A percentile compares a stretch with the other conserved stretches of the same genome.
These are phyloP conservation scores for Hemicrepidius hirtus DNA, from an alignment of 2,888 invertebrate genomes.

Conservation along the genomic window DNA sequence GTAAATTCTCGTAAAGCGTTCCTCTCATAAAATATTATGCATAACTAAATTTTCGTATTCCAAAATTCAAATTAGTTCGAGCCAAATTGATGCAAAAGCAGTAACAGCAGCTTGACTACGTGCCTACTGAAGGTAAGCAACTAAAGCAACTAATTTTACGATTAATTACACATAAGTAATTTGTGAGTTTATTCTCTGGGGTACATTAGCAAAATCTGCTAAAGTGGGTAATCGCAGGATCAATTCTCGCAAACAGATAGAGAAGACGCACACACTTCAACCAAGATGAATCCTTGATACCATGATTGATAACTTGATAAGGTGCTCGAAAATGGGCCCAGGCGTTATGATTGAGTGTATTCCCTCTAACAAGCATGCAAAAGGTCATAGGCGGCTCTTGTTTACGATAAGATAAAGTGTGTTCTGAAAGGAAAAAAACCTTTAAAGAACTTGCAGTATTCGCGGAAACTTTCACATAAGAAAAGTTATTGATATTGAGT, in stretches of 20 bases:
- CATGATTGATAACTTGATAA: conserved; percentile 32
- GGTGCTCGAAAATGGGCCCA: conserved; percentile 17
- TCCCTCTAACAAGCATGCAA: conserved; percentile 14
- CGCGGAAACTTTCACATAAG: too few relatives aligned
- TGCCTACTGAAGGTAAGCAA: conserved; percentile 40
- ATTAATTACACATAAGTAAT: conserved; percentile 45
- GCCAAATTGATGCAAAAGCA: conserved; percentile 42
- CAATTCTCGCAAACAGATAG: conserved; percentile 36
- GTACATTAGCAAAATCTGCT: conserved; percentile 43
- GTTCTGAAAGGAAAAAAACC: too few relatives aligned
- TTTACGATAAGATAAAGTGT: neutral
- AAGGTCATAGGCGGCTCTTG: neutral
- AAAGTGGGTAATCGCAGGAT: conserved; percentile 39
- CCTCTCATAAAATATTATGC: conserved; percentile 40
- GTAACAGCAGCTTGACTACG: conserved; percentile 30
- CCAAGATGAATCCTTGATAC: conserved; percentile 29
- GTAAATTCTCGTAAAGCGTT: conserved; percentile 35
- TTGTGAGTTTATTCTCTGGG: conserved; percentile 43
- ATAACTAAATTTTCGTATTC: conserved; percentile 44
- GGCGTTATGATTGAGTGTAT: conserved; percentile 21
- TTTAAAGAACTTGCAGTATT: too few relatives aligned
- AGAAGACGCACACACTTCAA: conserved; percentile 3
- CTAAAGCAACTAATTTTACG: conserved; percentile 45
- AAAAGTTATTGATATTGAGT: too few relatives aligned
- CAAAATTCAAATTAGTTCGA: conserved; percentile 39